Base-by-base conservation (phyloP, 2,113 vertebrate genomes). In the Bujurquina vittata region DNA sequence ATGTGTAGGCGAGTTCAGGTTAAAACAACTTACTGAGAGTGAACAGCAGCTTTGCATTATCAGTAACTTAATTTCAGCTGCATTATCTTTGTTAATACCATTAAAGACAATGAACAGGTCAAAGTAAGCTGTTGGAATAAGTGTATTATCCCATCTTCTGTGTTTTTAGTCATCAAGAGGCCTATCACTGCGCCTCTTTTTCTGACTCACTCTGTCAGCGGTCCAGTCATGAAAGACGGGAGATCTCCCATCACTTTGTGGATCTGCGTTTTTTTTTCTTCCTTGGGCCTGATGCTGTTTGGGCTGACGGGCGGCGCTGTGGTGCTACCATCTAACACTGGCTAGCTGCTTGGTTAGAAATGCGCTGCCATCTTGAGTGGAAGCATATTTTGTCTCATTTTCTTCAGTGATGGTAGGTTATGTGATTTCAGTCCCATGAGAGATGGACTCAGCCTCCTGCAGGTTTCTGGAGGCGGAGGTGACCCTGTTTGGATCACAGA, bases 1-100 rank as follows among this genome's bases (percentile, higher is more conserved):
- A 88, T 77, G 84, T 87, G 56, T 55, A 61, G 20, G 10, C 46
- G 81, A 87, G 69, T 69, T 46, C 35, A 81, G 37, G 90, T 89
- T 84, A 79, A 75, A 79, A 77, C 75, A 84, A 81, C 52, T 74
- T 33, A 11, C 31, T 49, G 82, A 11, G 40, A 87, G 67, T 33
- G 18, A 43, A 84, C 72, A 65, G 56, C 29, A 35, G 52, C 46
- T 74, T 80, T 2, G 9, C 11, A 79, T 40, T 33, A 33, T 33
- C 29, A 61, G 18, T 49, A 49, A 59, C 10, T 31, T 29, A 29
- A 75, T 3, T 26, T 61, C 58, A 46, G 18, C 4, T 54, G 7
- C 17, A n/a, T 49, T 57, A 22, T 57, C 20, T 55, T 9, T 58
- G 37, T 73, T 69, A 75, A 59, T 26, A 49, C 12, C 79, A 75